Base-by-base conservation (phyloP, 2,797 vertebrate species). In the Enteromius thamalakanensis region DNA sequence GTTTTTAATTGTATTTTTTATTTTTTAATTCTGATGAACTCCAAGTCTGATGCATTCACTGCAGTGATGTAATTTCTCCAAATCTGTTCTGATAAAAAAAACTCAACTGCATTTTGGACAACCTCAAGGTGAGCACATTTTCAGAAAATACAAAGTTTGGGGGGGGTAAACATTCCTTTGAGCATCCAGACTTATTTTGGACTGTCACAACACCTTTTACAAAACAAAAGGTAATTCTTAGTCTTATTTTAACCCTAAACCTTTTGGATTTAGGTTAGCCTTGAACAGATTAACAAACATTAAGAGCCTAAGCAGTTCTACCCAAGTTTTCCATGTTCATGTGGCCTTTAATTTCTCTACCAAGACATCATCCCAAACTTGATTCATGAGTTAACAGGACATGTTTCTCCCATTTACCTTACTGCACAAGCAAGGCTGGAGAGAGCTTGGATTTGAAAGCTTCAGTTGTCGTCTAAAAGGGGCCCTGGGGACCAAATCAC, bases 321-420 rank as follows among this genome's bases (percentile, higher is more conserved):
- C 23, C 47, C 49, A 19, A n/a, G 17, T 12, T 77, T 87, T 87
- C 26, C 72, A 84, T 70, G 77, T 17, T 64, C 76, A 65, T 83
- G 82, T 86, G 49, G n/a, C 34, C 65, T 85, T 26, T 45, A 79
- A 72, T 85, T 91, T 88, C 92, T 91, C 90, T 89, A 75, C 60
- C 72, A 55, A n/a, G 21, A 79, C 0, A 10, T 32, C 17, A 62
- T 23, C 6, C 29, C 21, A 55, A 2, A 78, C 19, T 68, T 14
- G n/a, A 37, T 74, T 74, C 71, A 65, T 9, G 23, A 70, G 17
- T 45, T 34, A 14, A 11, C n/a, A 40, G 32, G 23, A n/a, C 29
- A 45, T 7, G n/a, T n/a, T 72, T 12, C 45, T 9, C 2, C 42
- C 10, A 55, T 84, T 70, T 34, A 76, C 45, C 26, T 55, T 7